phyloP scores from a whole-genome alignment of 37 sponge, comb jelly and placozoan species.

The Dysidea cf. avara region DNA sequence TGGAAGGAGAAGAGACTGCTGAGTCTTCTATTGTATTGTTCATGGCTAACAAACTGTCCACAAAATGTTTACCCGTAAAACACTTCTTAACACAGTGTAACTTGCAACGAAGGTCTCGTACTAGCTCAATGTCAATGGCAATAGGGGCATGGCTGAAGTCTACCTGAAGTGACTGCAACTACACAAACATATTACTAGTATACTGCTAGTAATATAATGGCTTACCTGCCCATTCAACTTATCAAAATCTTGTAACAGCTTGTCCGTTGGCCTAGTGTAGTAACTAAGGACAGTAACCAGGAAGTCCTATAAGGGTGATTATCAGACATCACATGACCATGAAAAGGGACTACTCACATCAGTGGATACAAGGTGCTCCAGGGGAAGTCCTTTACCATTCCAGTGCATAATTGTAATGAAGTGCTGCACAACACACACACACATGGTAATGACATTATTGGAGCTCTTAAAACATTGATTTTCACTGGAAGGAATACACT shows the following conservation, averaged over 20 bases:
- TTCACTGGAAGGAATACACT: too few relatives aligned
- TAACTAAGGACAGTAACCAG: conserved; percentile 57
- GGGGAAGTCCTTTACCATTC: conserved; percentile 29
- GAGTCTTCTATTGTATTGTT: conserved; percentile 4
- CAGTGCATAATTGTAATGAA: conserved; percentile 54
- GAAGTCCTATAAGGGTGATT: conserved; percentile 53
- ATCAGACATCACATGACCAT: too few relatives aligned
- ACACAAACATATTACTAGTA: too few relatives aligned
- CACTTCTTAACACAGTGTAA: conserved; percentile 56
- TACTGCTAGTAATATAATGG: background rate
- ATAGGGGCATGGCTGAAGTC: conserved; percentile 29
- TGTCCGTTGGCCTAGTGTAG: conserved; percentile 54
- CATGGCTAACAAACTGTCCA: conserved; percentile 23
- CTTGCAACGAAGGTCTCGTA: conserved; percentile 31
- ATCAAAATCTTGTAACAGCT: conserved; percentile 43
- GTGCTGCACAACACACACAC: conserved; percentile 25
- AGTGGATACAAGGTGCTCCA: conserved; percentile 42
- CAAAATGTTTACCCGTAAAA: conserved; percentile 72
- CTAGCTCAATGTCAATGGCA: conserved; percentile 16
- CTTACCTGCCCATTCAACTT: conserved; percentile 55
- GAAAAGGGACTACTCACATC: conserved; percentile 29
- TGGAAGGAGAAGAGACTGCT: background rate
- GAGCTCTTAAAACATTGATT: too few relatives aligned
- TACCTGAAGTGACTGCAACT: background rate
- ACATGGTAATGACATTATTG: background rate